A percentile compares a stretch with the other conserved stretches of the same genome.
Conservation (phyloP, 2,113 vertebrate species). For the Thalassarche chlororhynchos region DNA sequence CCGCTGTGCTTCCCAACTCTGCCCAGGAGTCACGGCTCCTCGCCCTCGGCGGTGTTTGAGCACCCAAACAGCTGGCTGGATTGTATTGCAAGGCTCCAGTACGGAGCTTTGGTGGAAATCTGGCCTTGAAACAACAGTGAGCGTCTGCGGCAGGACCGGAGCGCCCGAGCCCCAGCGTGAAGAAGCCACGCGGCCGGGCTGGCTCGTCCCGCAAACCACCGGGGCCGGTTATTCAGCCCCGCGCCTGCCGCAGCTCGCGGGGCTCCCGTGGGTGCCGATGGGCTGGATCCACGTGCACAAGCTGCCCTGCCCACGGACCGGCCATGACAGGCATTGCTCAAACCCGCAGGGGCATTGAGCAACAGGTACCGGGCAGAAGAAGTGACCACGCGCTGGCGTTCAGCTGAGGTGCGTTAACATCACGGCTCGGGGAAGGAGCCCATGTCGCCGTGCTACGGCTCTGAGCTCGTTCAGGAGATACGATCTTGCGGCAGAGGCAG, state of each 20-base stretch:
- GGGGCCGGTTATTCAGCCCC: background rate
- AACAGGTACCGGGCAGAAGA: background rate
- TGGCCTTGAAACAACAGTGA: background rate
- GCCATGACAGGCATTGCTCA: background rate
- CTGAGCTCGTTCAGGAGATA: background rate
- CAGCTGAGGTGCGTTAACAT: rapidly evolving
- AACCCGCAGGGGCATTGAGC: background rate
- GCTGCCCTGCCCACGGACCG: background rate
- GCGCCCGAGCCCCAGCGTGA: rapidly evolving
- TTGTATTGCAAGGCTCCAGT: background rate
- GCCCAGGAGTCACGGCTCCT: background rate
- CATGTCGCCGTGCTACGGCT: rapidly evolving
- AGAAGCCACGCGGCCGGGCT: rapidly evolving
- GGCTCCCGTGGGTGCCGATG: rapidly evolving
- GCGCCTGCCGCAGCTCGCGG: rapidly evolving
- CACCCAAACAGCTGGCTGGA: background rate
- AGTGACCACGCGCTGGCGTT: rapidly evolving
- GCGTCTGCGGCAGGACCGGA: background rate
- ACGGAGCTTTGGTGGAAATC: background rate
- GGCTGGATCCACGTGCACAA: rapidly evolving
- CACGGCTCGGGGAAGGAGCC: background rate
- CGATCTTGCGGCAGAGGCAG: background rate
- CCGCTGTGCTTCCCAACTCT: background rate
- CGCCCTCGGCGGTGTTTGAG: rapidly evolving
- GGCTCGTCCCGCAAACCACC: background rate